These are phyloP conservation scores for Yponomeuta sedellus DNA, from an alignment of 2,888 invertebrate genomes.

Conservation along the genomic window DNA sequence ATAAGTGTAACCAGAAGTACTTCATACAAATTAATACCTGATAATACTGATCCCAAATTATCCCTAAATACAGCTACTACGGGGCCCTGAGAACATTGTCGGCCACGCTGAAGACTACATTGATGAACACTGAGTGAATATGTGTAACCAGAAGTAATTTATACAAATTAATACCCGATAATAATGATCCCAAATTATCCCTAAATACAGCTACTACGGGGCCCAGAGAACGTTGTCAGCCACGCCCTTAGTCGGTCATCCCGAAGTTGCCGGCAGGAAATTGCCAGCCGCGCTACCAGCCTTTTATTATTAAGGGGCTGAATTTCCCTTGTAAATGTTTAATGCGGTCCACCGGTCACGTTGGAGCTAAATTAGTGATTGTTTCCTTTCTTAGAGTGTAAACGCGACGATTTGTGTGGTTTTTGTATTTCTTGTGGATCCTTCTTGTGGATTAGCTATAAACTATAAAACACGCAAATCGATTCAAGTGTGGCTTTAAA, in stretches of 20 bases:
- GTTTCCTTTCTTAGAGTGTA: constrained; percentile 44
- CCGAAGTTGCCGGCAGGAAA: constrained; percentile 35
- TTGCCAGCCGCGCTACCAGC: constrained; percentile 43
- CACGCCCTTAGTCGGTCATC: background rate
- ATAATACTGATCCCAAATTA: no score
- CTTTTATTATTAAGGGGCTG: constrained; percentile 63
- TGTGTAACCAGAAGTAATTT: no score
- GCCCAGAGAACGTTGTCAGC: background rate
- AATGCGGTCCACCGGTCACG: constrained; percentile 53
- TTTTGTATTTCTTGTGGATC: constrained; percentile 27
- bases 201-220: background rate
- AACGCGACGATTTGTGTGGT: constrained; percentile 50
- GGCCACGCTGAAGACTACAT: no score
- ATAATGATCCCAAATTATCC: no score
- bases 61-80: background rate
- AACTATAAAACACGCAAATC: no score
- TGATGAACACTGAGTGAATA: no score
- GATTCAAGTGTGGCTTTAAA: no score
- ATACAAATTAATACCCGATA: no score
- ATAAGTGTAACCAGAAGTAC: no score
- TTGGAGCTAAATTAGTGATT: constrained; percentile 61
- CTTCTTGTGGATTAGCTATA: background rate
- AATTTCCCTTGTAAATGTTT: constrained; percentile 58
- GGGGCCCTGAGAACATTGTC: background rate
- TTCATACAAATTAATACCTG: no score